A percentile compares a stretch with the other conserved stretches of the same genome.
Conservation (phyloP, 2,797 vertebrate genomes). For the Sebastes itinus region DNA sequence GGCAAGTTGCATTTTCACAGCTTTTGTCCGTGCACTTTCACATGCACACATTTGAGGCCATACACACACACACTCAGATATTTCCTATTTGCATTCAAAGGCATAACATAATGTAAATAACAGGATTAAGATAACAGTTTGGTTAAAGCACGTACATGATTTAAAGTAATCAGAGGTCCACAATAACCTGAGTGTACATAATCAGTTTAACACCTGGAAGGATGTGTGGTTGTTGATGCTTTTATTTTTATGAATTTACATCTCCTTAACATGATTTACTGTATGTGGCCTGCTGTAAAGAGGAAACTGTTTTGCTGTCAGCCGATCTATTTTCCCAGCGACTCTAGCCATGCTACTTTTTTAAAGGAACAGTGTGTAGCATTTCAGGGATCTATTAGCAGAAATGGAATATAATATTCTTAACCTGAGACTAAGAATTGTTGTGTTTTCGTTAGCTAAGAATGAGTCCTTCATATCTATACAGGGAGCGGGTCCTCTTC, state of each 20-base stretch:
- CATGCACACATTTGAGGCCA: background rate
- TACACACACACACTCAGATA: background rate
- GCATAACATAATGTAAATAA: slow-evolving; percentile 27
- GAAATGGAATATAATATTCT: too few relatives aligned
- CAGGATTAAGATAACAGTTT: slow-evolving; percentile 36
- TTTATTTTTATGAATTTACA: background rate
- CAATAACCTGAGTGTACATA: slow-evolving; percentile 16
- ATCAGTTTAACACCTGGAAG: slow-evolving; percentile 6
- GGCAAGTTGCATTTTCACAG: background rate
- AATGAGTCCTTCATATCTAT: accelerated
- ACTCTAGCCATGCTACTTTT: background rate
- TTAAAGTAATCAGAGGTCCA: slow-evolving; percentile 8
- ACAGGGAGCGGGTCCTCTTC: too few relatives aligned
- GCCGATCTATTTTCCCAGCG: background rate
- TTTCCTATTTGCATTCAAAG: background rate
- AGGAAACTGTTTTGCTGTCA: background rate
- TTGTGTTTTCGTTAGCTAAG: too few relatives aligned
- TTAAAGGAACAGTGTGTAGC: too few relatives aligned
- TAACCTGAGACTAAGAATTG: too few relatives aligned
- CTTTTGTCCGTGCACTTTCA: background rate
- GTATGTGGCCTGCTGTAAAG: background rate
- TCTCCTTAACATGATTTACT: background rate
- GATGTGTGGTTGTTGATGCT: background rate
- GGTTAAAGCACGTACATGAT: slow-evolving; percentile 2
- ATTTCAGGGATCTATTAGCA: too few relatives aligned